Percentiles rank a stretch among this genome's conserved stretches.
Conservation (phyloP, 2,888 invertebrate genomes). For the Drosophila greeni region DNA sequence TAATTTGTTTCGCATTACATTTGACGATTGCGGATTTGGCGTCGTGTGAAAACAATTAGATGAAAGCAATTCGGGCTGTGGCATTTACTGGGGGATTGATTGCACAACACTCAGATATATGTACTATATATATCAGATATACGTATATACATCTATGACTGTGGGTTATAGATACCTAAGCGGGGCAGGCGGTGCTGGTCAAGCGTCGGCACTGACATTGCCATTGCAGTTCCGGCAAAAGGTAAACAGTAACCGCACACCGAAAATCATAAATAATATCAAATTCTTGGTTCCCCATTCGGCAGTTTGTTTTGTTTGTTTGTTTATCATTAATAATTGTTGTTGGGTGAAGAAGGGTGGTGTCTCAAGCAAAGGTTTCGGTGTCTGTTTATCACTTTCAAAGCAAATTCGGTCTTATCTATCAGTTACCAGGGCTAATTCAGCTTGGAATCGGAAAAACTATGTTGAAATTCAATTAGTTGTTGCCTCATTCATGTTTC, state of each 20-base stretch:
- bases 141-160: not conserved
- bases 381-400: constrained; percentile 1
- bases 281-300: constrained; percentile 5
- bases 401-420: not conserved
- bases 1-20: constrained; percentile 63
- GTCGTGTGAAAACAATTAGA: constrained; percentile 71
- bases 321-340: constrained; percentile 1
- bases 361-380: not conserved
- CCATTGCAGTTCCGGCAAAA: constrained; percentile 29
- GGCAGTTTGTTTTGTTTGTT: not conserved
- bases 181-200: constrained; percentile 20
- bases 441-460: not conserved
- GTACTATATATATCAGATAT: not conserved
- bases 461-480: not conserved
- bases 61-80: constrained; percentile 21
- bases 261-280: constrained; percentile 16
- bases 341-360: not conserved
- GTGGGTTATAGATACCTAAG: constrained; percentile 15
- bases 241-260: constrained; percentile 14
- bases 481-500: not conserved
- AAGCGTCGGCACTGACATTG: constrained; percentile 34
- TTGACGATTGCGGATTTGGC: constrained; percentile 64
- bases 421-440: not conserved
- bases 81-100: constrained; percentile 12
- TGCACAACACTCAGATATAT: constrained; percentile 29